A percentile compares a stretch with the other conserved stretches of the same genome.
Conservation (phyloP, 2,797 vertebrate species). For the Poeciliopsis turneri region DNA sequence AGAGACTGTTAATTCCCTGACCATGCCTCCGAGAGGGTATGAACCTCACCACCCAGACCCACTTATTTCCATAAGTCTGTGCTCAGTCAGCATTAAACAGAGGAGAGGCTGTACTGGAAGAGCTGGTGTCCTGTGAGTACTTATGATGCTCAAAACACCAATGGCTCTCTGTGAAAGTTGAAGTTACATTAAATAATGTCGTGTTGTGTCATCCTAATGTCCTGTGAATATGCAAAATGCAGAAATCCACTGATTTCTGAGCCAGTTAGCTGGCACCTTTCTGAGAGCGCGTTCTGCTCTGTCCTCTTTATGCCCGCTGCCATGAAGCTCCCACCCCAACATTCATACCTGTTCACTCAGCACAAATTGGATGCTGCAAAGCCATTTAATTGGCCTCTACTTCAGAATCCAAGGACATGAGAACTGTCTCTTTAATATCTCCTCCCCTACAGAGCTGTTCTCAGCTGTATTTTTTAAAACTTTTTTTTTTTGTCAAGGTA, state of each 20-base stretch:
- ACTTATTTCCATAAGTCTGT: slow-evolving; percentile 73
- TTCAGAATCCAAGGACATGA: slow-evolving; percentile 69
- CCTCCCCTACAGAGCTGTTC: slow-evolving; percentile 39
- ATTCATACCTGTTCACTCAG: slow-evolving; percentile 68
- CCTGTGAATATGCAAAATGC: slow-evolving; percentile 61
- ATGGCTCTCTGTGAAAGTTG: slow-evolving; percentile 62
- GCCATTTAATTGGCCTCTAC: slow-evolving; percentile 73
- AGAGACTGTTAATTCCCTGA: slow-evolving; percentile 76
- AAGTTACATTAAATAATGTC: slow-evolving; percentile 70
- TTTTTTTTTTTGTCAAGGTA: slow-evolving; percentile 10
- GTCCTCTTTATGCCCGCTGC: slow-evolving; percentile 35
- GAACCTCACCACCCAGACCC: slow-evolving; percentile 59
- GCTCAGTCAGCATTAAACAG: slow-evolving; percentile 74
- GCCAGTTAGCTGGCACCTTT: slow-evolving; percentile 54
- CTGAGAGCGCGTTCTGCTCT: slow-evolving; percentile 35
- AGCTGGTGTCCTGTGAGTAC: slow-evolving; percentile 66
- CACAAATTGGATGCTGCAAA: slow-evolving; percentile 74
- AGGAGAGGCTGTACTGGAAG: slow-evolving; percentile 9
- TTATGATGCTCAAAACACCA: slow-evolving; percentile 67
- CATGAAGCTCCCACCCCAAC: slow-evolving; percentile 46
- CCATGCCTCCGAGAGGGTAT: slow-evolving; percentile 60
- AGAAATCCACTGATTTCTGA: slow-evolving; percentile 55
- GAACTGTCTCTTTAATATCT: slow-evolving; percentile 63
- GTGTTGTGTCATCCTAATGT: slow-evolving; percentile 59
- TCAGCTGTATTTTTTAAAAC: slow-evolving; percentile 35